Evolutionary conservation across 2,888 invertebrate species (phyloP).

Genomic region (Megastigmus dorsalis): DNA sequence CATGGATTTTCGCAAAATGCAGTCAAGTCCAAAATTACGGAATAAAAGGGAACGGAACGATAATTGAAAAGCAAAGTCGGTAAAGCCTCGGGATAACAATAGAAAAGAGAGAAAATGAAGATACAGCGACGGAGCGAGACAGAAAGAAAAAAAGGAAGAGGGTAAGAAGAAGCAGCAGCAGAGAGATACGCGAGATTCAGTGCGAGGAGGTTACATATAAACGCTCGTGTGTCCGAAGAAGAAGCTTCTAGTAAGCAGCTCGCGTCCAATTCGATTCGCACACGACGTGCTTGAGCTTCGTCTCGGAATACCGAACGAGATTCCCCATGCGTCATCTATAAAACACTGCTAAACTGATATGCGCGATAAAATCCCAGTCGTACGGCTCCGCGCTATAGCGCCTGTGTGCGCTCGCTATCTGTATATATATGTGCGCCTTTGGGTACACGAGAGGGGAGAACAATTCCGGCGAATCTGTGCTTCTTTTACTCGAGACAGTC

Average conservation of each 20-base stretch:
- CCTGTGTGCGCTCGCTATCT: too few relatives aligned
- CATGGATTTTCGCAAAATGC: too few relatives aligned
- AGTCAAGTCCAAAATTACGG: neutral
- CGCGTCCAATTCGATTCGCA: conserved; percentile 65
- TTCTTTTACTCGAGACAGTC: neutral
- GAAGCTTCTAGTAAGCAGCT: conserved; percentile 54
- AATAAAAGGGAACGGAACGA: neutral
- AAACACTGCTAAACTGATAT: conserved; percentile 46
- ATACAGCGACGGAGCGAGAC: neutral
- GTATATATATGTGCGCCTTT: neutral
- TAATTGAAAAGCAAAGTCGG: too few relatives aligned
- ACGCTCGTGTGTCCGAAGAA: conserved; percentile 11
- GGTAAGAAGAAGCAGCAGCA: too few relatives aligned
- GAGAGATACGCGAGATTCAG: conserved; percentile 5
- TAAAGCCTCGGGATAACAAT: too few relatives aligned
- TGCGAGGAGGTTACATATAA: neutral
- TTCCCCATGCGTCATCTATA: conserved; percentile 59
- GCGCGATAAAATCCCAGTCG: conserved; percentile 39
- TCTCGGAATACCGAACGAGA: conserved; percentile 64
- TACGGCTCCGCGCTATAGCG: neutral
- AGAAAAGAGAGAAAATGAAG: too few relatives aligned
- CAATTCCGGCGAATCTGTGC: neutral
- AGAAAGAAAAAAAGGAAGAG: neutral
- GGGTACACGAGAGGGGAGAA: neutral
- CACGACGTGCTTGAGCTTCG: conserved; percentile 33